phyloP scores from a whole-genome alignment of 1,140 invertebrate species.

The Nylanderia fulva region DNA sequence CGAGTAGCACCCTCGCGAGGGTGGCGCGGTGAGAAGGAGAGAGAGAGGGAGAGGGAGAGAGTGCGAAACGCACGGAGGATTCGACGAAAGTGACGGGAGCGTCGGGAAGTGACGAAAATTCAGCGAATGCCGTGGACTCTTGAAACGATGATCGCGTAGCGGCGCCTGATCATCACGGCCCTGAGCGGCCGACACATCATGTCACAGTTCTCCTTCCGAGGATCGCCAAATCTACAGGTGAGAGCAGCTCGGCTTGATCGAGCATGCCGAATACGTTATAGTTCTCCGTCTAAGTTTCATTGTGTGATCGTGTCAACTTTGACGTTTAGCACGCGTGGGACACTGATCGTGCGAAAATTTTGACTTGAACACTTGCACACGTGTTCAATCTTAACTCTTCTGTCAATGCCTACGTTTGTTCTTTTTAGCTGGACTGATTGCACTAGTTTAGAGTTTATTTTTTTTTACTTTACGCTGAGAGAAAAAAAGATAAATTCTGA shows the following conservation, averaged over 20 bases:
- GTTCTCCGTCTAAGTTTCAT: too few relatives aligned
- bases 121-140: conserved; percentile 55
- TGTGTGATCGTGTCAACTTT: background rate
- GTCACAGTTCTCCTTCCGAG: conserved; percentile 89
- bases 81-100: conserved; percentile 56
- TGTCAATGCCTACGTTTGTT: too few relatives aligned
- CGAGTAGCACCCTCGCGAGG: conserved; percentile 41
- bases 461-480: too few relatives aligned
- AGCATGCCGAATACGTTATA: background rate
- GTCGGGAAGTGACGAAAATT: background rate
- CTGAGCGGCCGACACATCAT: conserved; percentile 88
- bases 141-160: conserved; percentile 84
- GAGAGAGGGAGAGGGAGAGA: conserved; percentile 37
- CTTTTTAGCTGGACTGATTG: too few relatives aligned
- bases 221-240: conserved; percentile 89
- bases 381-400: too few relatives aligned
- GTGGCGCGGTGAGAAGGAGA: conserved; percentile 6
- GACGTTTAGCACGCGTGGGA: background rate
- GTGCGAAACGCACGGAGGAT: conserved; percentile 23
- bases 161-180: conserved; percentile 83
- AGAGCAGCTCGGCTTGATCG: conserved; percentile 64
- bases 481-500: too few relatives aligned
- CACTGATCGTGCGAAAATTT: background rate
- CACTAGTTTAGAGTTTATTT: too few relatives aligned
- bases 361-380: background rate